Evolutionary conservation across 1,140 invertebrate genomes (phyloP).

Genomic region (Steinernema khuongi): DNA sequence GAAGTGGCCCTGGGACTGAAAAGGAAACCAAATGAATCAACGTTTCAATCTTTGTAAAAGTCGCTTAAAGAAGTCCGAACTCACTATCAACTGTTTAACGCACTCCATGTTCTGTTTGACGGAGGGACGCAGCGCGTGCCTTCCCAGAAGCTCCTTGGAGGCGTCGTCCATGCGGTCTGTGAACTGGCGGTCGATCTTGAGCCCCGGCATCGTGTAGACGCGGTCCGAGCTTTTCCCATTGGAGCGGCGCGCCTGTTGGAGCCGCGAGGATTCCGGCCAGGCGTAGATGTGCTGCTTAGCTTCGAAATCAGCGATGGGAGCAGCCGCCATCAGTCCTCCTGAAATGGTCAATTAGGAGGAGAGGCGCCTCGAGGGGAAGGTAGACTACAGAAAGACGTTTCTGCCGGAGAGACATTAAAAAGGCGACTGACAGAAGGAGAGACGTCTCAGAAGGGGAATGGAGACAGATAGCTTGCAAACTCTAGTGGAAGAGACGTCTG

Average conservation of each 20-base stretch:
- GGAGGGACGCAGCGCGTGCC: conserved; percentile 11
- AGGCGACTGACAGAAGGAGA: too few relatives aligned
- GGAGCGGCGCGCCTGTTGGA: background rate
- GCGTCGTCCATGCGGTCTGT: conserved; percentile 4
- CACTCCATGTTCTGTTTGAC: background rate
- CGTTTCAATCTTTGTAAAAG: background rate
- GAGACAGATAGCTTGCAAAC: too few relatives aligned
- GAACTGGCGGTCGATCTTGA: conserved; percentile 21
- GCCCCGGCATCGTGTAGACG: conserved; percentile 38
- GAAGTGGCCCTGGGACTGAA: conserved; percentile 25
- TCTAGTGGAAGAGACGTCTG: too few relatives aligned
- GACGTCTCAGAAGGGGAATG: too few relatives aligned
- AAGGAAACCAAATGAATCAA: background rate
- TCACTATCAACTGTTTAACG: background rate
- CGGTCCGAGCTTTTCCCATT: background rate
- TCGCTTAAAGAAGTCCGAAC: conserved; percentile 8
- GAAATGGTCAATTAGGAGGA: background rate
- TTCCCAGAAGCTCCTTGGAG: conserved; percentile 24
- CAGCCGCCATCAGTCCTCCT: background rate
- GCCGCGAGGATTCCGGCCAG: background rate
- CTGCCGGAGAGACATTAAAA: too few relatives aligned
- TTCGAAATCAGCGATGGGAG: conserved; percentile 3
- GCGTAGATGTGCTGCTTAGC: background rate
- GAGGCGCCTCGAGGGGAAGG: background rate
- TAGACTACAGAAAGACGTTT: background rate